Evolutionary conservation across 2,797 vertebrate species (phyloP).

Genomic region (Chaetodon trifasciatus): DNA sequence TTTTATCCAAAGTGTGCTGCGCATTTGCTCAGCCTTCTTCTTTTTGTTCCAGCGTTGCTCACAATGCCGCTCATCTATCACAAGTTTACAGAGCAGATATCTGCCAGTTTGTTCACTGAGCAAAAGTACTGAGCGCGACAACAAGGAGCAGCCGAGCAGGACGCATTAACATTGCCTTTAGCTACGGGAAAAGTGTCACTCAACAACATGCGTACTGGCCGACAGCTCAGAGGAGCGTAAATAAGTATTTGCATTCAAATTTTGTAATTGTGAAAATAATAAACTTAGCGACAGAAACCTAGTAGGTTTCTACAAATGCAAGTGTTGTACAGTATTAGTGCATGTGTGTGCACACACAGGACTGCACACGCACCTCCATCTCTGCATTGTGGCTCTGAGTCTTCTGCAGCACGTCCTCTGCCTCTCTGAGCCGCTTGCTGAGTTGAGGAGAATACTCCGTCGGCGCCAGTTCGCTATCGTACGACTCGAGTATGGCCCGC

Average conservation of each 20-base stretch:
- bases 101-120: constrained; percentile 10
- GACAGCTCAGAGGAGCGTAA: not conserved
- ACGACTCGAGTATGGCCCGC: constrained; percentile 94
- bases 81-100: constrained; percentile 13
- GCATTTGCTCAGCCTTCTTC: constrained; percentile 11
- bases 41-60: constrained; percentile 1
- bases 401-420: constrained; percentile 93
- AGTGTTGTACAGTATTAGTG: not conserved
- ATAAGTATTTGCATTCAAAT: not conserved
- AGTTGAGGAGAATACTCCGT: constrained; percentile 93
- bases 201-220: not conserved
- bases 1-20: constrained; percentile 2
- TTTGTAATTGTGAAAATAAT: not conserved
- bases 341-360: not conserved
- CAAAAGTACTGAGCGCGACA: constrained; percentile 1
- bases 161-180: constrained; percentile 8
- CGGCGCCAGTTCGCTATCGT: constrained; percentile 91
- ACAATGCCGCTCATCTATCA: not conserved
- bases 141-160: constrained; percentile 21
- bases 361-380: constrained; percentile 89
- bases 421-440: constrained; percentile 89
- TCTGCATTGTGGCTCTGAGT: constrained; percentile 89
- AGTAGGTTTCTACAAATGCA: not conserved
- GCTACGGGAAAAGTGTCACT: constrained; percentile 12
- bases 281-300: not conserved